Base-by-base conservation (phyloP, 2,113 vertebrate species). In the Sylvilagus bachmani region DNA sequence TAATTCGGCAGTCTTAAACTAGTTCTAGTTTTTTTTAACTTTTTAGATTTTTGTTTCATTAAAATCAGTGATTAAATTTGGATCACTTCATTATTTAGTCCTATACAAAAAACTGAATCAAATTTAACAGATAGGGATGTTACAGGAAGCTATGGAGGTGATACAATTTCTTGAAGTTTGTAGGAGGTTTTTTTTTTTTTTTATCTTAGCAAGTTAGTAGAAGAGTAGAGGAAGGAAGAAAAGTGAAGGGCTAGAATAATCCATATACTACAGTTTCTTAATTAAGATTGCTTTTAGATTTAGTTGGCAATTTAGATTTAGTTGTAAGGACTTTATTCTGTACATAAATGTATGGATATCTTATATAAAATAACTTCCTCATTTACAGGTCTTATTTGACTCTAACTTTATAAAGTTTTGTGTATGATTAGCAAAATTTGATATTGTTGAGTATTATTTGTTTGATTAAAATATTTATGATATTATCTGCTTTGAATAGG, bases 401-500 rank as follows among this genome's bases (percentile, higher is more conserved):
- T 83, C 27, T n/a, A 95, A 22, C 33, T 82, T 44, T 44, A 75
- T 66, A 81, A 95, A 81, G 61, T 81, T 93, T 58, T 79, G 19
- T 64, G 69, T 85, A 66, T 84, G 16, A 79, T 70, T 93, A 86
- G 10, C 14, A 75, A 77, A 79, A 81, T 58, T 71, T 75, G 58
- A 29, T 85, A 90, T 89, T 95, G 24, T 90, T 95, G 27, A 88
- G 8, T 84, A 58, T 71, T 64, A 70, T 79, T 93, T 51, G 17
- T 90, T 94, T 94, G 66, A 90, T 29, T 61, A 49, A 74, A 88
- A 87, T 74, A 55, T 66, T 93, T 66, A 38, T 92, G 36, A 84
- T 49, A 86, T 95, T 95, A 6, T 97, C 10, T 64, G 0, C 33
- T 97, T 97, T 75, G 12, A 97, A 94, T 97, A 99, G 99, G 98